Percentiles rank a stretch among this genome's conserved stretches.
Conservation (phyloP, 2,113 vertebrate species). For the Pungitius pungitius region DNA sequence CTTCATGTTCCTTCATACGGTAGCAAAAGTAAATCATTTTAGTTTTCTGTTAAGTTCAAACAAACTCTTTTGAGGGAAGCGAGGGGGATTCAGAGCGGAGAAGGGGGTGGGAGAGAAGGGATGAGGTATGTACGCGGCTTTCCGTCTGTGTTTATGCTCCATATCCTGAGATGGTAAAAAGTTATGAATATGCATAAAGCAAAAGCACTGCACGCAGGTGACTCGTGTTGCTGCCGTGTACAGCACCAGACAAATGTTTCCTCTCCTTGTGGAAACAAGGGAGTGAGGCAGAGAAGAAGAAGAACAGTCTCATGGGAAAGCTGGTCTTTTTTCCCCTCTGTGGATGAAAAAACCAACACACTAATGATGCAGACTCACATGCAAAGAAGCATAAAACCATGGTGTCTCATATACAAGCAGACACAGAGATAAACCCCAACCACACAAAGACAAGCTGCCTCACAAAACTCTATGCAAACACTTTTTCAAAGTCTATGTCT, state of each 20-base stretch:
- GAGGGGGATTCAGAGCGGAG: conserved; percentile 39
- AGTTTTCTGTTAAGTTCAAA: conserved; percentile 67
- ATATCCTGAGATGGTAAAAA: conserved; percentile 60
- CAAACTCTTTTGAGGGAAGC: conserved; percentile 47
- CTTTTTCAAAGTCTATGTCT: conserved; percentile 46
- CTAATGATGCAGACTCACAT: conserved; percentile 77
- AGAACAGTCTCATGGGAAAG: conserved; percentile 67
- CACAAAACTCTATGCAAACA: conserved; percentile 36
- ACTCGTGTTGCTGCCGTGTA: conserved; percentile 74
- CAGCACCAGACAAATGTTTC: conserved; percentile 69
- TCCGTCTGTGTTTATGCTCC: conserved; percentile 56
- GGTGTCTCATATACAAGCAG: conserved; percentile 38
- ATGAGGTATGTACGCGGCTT: conserved; percentile 42
- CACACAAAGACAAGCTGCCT: conserved; percentile 22
- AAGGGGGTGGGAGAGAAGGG: conserved; percentile 24
- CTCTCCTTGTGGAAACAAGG: conserved; percentile 49
- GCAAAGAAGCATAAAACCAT: conserved; percentile 38
- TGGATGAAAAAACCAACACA: conserved; percentile 75
- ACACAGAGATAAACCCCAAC: conserved; percentile 31
- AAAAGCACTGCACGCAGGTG: conserved; percentile 73
- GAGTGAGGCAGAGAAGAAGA: conserved; percentile 50
- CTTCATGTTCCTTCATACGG: no score
- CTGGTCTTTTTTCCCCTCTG: conserved; percentile 63
- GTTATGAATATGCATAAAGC: conserved; percentile 82
- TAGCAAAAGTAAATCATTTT: conserved; percentile 53